Evolutionary conservation across 2,888 invertebrate genomes (phyloP).

Genomic region (Torymus aiolomorphi): DNA sequence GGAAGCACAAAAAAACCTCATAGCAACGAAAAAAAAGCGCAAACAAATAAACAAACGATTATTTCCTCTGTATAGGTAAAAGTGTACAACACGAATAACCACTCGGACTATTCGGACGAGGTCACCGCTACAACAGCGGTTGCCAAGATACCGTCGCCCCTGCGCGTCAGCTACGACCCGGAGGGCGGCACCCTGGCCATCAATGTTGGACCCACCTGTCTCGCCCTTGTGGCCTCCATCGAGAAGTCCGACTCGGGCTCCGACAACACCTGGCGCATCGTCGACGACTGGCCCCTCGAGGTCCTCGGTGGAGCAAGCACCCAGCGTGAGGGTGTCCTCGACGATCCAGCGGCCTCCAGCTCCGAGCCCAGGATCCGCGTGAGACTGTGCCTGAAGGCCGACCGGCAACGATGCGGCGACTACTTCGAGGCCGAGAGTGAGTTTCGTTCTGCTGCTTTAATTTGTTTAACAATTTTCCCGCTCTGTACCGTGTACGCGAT

Average conservation of each 20-base stretch:
- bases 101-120: slow-evolving; percentile 91
- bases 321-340: slow-evolving; percentile 83
- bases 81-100: slow-evolving; percentile 91
- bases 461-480: too few relatives aligned
- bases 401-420: slow-evolving; percentile 89
- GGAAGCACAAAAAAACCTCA: not conserved
- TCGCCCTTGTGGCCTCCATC: slow-evolving; percentile 86
- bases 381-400: slow-evolving; percentile 87
- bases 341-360: slow-evolving; percentile 78
- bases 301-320: slow-evolving; percentile 84
- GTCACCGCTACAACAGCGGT: slow-evolving; percentile 89
- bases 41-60: not conserved
- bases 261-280: slow-evolving; percentile 81
- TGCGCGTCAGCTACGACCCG: slow-evolving; percentile 89
- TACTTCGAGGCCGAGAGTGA: slow-evolving; percentile 90
- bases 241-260: slow-evolving; percentile 81
- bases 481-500: too few relatives aligned
- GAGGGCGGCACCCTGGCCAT: slow-evolving; percentile 86
- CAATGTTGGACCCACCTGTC: slow-evolving; percentile 87
- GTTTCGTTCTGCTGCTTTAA: slow-evolving; percentile 70
- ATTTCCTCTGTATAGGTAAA: slow-evolving; percentile 78
- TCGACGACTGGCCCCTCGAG: slow-evolving; percentile 84
- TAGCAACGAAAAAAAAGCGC: not conserved
- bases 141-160: slow-evolving; percentile 87
- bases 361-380: slow-evolving; percentile 84